Base-by-base conservation (phyloP, 2,113 vertebrate genomes). In the Hydrolagus affinis region DNA sequence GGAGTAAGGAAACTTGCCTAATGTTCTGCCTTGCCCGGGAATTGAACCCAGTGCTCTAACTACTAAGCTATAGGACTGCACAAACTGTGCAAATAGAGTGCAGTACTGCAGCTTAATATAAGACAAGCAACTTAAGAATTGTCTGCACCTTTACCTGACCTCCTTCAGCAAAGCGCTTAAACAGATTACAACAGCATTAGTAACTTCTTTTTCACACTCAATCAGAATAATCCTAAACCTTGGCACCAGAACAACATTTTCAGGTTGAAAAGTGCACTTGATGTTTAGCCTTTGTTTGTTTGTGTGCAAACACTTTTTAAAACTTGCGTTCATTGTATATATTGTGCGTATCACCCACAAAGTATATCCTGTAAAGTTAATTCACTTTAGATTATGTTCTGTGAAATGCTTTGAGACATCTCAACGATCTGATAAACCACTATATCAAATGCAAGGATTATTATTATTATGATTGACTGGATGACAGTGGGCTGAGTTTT, bases 111-210 rank as follows among this genome's bases (percentile, higher is more conserved):
- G 60, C n/a, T 62, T 21, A 80, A 80, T 80, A 56, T 80, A 62
- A n/a, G 76, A 23, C 76, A 80, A 80, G 76, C 76, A 57, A 64
- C 17, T 7, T 2, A 57, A 78, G 76, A 59, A n/a, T 8, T 60
- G 76, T 60, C 76, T 80, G 23, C 17, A 64, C 57, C 23, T 25
- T 80, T 60, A 17, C n/a, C 57, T 80, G 76, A 80, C 59, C 59
- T 80, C 76, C 59, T 60, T 80, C 3, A 80, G 57, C 76, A 80
- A 80, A 80, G 76, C 62, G n/a, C 64, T 80, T 80, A 80, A 80
- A n/a, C 59, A 80, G 76, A 80, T 80, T 80, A 80, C 57, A 80
- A 57, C 59, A 80, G 76, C 76, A 62, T 80, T 80, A 80, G 7
- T 64, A 14, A 56, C 6, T 78, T 57, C 6, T 64, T 64, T 80